Percentiles rank a stretch among this genome's conserved stretches.
Evolutionary conservation across 2,888 invertebrate species (phyloP).

Genomic region (Acleris holmiana): DNA sequence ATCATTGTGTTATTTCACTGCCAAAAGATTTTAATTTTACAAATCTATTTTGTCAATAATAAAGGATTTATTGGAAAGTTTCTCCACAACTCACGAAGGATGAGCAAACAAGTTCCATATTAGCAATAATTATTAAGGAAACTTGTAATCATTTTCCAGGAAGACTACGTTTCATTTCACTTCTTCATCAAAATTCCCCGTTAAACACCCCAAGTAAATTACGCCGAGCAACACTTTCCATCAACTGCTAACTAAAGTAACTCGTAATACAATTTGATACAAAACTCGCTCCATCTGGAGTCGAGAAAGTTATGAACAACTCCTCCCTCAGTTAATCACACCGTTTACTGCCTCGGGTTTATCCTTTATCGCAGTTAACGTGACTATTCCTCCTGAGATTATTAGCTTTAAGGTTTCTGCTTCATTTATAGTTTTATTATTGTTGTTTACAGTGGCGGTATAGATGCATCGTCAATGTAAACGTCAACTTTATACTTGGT

Average conservation of each 20-base stretch:
- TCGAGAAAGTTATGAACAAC: conserved; percentile 32
- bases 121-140: too few relatives aligned
- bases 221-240: conserved; percentile 24
- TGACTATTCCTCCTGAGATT: conserved; percentile 2
- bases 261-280: conserved; percentile 35
- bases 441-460: neutral
- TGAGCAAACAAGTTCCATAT: too few relatives aligned
- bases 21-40: too few relatives aligned
- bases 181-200: neutral
- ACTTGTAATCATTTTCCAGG: too few relatives aligned
- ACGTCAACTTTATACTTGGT: neutral
- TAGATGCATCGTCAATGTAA: neutral
- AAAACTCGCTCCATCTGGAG: conserved; percentile 35
- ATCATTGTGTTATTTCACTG: too few relatives aligned
- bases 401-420: neutral
- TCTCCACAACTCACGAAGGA: too few relatives aligned
- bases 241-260: conserved; percentile 32
- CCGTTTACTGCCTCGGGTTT: conserved; percentile 14
- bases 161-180: neutral
- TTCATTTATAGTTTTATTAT: neutral
- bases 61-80: too few relatives aligned
- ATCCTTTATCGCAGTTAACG: neutral
- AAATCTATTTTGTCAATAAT: too few relatives aligned
- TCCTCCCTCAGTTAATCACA: conserved; percentile 29
- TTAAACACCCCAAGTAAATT: conserved; percentile 11